A percentile compares a stretch with the other conserved stretches of the same genome.
phyloP scores from a whole-genome alignment of 2,113 vertebrate genomes.

The Beaufortia kweichowensis region DNA sequence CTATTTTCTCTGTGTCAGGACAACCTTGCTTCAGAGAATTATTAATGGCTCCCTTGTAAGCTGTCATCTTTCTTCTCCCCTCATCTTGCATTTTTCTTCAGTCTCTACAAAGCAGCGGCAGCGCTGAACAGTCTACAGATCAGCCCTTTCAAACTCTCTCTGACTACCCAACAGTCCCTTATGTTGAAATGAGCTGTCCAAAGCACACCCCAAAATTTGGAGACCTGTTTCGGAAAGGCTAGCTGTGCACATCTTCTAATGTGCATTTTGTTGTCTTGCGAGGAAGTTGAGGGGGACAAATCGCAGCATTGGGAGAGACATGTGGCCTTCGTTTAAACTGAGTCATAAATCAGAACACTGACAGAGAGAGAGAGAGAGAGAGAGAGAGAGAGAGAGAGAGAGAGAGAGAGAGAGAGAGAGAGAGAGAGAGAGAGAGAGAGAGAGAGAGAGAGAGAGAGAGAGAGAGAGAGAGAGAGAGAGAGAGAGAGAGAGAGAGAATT shows the following conservation, averaged over 20 bases:
- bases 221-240: conserved; percentile 9
- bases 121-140: conserved; percentile 22
- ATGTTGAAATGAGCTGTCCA: conserved; percentile 4
- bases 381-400: conserved; percentile 34
- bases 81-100: conserved; percentile 46
- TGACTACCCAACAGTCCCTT: conserved; percentile 17
- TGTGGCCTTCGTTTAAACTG: conserved; percentile 85
- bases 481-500: too few relatives aligned
- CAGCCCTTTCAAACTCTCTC: conserved; percentile 11
- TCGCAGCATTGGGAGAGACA: conserved; percentile 76
- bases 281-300: conserved; percentile 71
- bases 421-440: too few relatives aligned
- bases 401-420: conserved; percentile 10
- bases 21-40: conserved; percentile 75
- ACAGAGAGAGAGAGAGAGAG: conserved; percentile 55
- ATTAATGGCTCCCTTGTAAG: conserved; percentile 77
- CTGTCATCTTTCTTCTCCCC: conserved; percentile 70
- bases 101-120: conserved; percentile 32
- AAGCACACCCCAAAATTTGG: conserved; percentile 23
- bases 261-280: conserved; percentile 58
- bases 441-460: too few relatives aligned
- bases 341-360: conserved; percentile 81
- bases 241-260: conserved; percentile 62
- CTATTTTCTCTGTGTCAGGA: conserved; percentile 72
- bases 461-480: too few relatives aligned